phyloP scores from a whole-genome alignment of 2,888 invertebrate species.

The Scaptomyza polygonia region DNA sequence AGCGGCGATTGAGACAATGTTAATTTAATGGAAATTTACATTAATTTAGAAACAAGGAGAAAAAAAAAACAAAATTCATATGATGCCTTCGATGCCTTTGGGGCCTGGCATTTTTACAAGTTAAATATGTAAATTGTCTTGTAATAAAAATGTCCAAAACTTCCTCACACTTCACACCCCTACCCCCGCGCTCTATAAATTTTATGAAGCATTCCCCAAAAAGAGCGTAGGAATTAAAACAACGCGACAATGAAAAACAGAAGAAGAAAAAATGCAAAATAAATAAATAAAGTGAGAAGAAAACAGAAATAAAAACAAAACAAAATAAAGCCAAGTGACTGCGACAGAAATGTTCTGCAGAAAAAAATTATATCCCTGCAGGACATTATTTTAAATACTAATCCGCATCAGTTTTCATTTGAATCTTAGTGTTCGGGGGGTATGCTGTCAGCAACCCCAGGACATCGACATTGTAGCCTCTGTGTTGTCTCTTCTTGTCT shows the following conservation, averaged over 20 bases:
- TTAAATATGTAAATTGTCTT: conserved; percentile 82
- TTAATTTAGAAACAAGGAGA: conserved; percentile 61
- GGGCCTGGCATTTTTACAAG: conserved; percentile 70
- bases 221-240: conserved; percentile 50
- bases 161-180: background rate
- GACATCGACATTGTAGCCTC: conserved; percentile 47
- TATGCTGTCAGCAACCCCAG: conserved; percentile 58
- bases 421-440: conserved; percentile 61
- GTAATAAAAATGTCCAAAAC: conserved; percentile 78
- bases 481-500: background rate
- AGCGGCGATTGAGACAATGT: conserved; percentile 50
- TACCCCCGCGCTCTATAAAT: conserved; percentile 66
- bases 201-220: conserved; percentile 77
- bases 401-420: conserved; percentile 84
- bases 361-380: conserved; percentile 83
- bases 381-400: conserved; percentile 84
- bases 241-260: conserved; percentile 53
- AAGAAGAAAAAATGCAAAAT: conserved; percentile 49
- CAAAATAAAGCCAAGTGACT: conserved; percentile 52
- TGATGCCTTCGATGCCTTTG: conserved; percentile 53
- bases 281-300: conserved; percentile 66
- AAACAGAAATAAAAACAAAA: conserved; percentile 30
- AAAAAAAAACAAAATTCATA: conserved; percentile 53
- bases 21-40: conserved; percentile 80
- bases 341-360: conserved; percentile 51